Percentiles rank a stretch among this genome's conserved stretches.
These are phyloP conservation scores for Agriopis leucophaearia DNA, from an alignment of 2,888 invertebrate genomes.

Conservation along the genomic window DNA sequence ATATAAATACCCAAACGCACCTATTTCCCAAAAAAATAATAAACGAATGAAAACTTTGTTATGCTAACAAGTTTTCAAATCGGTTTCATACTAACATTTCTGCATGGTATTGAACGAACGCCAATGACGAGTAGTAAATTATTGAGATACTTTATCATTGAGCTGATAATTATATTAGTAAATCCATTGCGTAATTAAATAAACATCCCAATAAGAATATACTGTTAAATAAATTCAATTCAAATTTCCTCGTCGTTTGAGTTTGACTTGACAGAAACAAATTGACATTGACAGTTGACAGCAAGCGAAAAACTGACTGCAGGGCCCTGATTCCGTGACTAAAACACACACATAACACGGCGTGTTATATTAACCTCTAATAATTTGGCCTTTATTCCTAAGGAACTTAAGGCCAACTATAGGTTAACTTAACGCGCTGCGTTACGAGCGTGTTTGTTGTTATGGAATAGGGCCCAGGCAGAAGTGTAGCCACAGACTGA, in stretches of 20 bases:
- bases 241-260: neutral
- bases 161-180: neutral
- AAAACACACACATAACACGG: too few relatives aligned
- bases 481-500: too few relatives aligned
- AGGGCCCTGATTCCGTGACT: too few relatives aligned
- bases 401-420: too few relatives aligned
- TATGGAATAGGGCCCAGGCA: too few relatives aligned
- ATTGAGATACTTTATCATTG: conserved; percentile 16
- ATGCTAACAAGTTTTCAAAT: neutral
- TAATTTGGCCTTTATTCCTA: too few relatives aligned
- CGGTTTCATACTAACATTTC: conserved; percentile 15
- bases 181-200: neutral
- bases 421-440: too few relatives aligned
- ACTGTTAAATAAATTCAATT: neutral
- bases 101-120: neutral
- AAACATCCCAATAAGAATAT: neutral
- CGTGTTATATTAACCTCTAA: too few relatives aligned
- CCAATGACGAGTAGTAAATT: neutral
- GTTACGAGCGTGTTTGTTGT: too few relatives aligned
- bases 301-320: too few relatives aligned
- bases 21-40: neutral
- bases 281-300: too few relatives aligned
- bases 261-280: too few relatives aligned
- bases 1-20: neutral
- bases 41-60: neutral